phyloP scores from a whole-genome alignment of 2,113 vertebrate species.

The Microcebus murinus region DNA sequence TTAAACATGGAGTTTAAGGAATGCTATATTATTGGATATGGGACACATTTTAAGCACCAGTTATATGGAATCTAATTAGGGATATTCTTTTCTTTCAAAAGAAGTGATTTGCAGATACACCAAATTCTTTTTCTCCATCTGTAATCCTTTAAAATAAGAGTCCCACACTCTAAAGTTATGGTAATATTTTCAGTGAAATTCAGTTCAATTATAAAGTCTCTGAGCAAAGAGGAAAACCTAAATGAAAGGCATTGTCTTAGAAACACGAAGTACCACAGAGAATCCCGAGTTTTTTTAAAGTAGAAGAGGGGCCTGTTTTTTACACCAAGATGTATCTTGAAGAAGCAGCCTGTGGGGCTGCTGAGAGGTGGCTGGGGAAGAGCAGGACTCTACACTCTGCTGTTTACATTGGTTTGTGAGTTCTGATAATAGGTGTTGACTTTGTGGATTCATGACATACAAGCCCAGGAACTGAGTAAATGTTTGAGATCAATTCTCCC shows the following conservation, averaged over 20 bases:
- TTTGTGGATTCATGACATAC: constrained; percentile 13
- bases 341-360: not conserved
- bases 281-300: not conserved
- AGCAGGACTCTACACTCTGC: not conserved
- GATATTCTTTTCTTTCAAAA: not conserved
- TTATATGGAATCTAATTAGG: not conserved
- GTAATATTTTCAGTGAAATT: constrained; percentile 25
- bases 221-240: not conserved
- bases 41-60: not conserved
- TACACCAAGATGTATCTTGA: not conserved
- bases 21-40: not conserved
- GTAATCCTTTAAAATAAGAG: constrained; percentile 25
- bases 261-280: not conserved
- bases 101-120: not conserved
- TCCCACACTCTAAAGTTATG: not conserved
- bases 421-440: not conserved
- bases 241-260: not conserved
- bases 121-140: not conserved
- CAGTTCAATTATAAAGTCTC: not conserved
- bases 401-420: constrained; percentile 27
- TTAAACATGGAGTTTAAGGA: not conserved
- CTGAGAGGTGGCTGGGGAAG: not conserved
- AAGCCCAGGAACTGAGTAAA: constrained; percentile 36
- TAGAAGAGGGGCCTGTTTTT: not conserved
- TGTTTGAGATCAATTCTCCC: constrained; percentile 19